Percentiles rank a stretch among this genome's conserved stretches.
These are phyloP conservation scores for Meteorus sp. DNA, from an alignment of 1,140 invertebrate genomes.

Conservation along the genomic window DNA sequence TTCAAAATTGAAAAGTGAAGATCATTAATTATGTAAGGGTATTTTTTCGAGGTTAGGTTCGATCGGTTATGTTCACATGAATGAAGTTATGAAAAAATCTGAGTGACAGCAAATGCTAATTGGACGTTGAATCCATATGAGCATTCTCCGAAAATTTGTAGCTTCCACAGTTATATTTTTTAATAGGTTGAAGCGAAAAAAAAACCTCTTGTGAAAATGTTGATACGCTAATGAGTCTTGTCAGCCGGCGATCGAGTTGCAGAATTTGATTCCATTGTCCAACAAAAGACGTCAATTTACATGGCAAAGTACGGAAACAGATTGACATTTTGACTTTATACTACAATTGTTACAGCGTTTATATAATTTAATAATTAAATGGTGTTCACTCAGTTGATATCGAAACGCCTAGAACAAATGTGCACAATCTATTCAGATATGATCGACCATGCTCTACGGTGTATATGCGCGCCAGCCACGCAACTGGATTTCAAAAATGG, in stretches of 20 bases:
- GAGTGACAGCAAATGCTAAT: not conserved
- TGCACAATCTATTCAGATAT: too few relatives aligned
- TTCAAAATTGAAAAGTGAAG: too few relatives aligned
- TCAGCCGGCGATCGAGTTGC: slow-evolving; percentile 37
- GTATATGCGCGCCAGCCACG: too few relatives aligned
- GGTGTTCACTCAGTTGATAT: too few relatives aligned
- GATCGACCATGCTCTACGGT: too few relatives aligned
- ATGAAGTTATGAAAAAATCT: not conserved
- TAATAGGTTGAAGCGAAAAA: not conserved
- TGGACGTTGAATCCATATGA: not conserved
- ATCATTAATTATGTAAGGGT: slow-evolving; percentile 38
- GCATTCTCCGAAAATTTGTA: not conserved
- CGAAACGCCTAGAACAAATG: too few relatives aligned
- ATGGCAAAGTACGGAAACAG: slow-evolving; percentile 42
- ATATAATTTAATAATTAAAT: too few relatives aligned
- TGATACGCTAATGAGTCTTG: slow-evolving; percentile 34
- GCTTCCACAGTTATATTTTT: not conserved
- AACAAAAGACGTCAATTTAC: slow-evolving; percentile 39
- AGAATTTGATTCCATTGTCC: slow-evolving; percentile 37
- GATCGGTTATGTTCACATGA: too few relatives aligned
- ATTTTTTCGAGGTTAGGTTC: slow-evolving; percentile 32
- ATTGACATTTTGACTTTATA: slow-evolving; percentile 53
- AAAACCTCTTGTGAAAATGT: slow-evolving; percentile 39
- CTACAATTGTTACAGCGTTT: too few relatives aligned
- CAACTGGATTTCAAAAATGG: too few relatives aligned